A percentile compares a stretch with the other conserved stretches of the same genome.
Evolutionary conservation across 1,140 invertebrate genomes (phyloP).

Genomic region (Gonioctena quinquepunctata): DNA sequence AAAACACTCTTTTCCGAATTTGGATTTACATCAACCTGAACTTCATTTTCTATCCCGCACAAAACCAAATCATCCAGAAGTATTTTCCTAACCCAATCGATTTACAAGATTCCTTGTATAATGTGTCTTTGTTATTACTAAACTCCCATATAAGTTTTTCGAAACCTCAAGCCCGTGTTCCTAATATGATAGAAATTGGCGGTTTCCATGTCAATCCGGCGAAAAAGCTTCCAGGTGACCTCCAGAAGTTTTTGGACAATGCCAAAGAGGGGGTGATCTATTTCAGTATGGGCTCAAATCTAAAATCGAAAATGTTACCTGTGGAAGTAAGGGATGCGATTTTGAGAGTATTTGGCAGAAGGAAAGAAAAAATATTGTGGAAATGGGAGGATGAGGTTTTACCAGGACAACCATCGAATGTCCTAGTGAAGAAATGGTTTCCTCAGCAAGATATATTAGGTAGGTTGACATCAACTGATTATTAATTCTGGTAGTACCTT

Average conservation of each 20-base stretch:
- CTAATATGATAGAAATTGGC: slow-evolving; percentile 62
- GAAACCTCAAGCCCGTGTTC: slow-evolving; percentile 40
- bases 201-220: slow-evolving; percentile 51
- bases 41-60: slow-evolving; percentile 45
- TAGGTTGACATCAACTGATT: too few relatives aligned
- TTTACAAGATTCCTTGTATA: slow-evolving; percentile 56
- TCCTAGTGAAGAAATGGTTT: slow-evolving; percentile 28
- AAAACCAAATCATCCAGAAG: slow-evolving; percentile 46
- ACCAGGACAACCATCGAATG: slow-evolving; percentile 34
- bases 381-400: slow-evolving; percentile 58
- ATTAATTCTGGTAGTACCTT: too few relatives aligned
- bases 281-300: slow-evolving; percentile 66
- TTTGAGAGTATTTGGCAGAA: slow-evolving; percentile 54
- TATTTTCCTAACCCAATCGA: slow-evolving; percentile 56
- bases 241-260: slow-evolving; percentile 59
- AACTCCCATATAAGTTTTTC: slow-evolving; percentile 47
- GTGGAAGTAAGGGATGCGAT: slow-evolving; percentile 52
- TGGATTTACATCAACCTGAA: not conserved
- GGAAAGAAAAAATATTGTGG: slow-evolving; percentile 60
- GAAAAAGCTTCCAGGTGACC: slow-evolving; percentile 50
- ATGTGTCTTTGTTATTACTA: slow-evolving; percentile 55
- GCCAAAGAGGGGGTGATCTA: slow-evolving; percentile 63
- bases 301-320: slow-evolving; percentile 60
- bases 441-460: slow-evolving; percentile 35
- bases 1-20: slow-evolving; percentile 15